Conservation (phyloP, 2,888 invertebrate species). For the Chloroclysta siterata region DNA sequence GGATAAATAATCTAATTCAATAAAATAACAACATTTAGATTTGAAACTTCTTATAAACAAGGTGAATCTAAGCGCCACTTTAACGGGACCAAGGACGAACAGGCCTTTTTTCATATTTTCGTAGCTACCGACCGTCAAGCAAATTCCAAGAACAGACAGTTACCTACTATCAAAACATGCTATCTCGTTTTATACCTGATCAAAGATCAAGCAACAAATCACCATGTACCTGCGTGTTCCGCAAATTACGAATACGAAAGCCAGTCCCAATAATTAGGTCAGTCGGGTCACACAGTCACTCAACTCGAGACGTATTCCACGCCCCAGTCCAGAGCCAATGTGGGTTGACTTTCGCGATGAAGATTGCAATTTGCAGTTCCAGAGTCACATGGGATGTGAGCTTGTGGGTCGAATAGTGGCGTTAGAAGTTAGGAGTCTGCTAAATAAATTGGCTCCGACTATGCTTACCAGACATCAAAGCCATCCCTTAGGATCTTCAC, state of each 20-base stretch:
- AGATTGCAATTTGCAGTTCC: conserved; percentile 11
- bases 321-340: conserved; percentile 6
- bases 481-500: no score
- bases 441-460: neutral
- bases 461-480: no score
- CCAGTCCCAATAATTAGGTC: conserved; percentile 51
- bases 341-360: conserved; percentile 3
- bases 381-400: neutral
- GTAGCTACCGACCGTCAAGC: neutral
- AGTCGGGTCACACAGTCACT: conserved; percentile 49
- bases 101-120: no score
- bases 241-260: conserved; percentile 37
- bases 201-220: neutral
- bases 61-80: no score
- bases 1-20: no score
- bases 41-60: no score
- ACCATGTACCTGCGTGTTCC: neutral
- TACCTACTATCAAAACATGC: neutral
- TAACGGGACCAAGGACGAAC: no score
- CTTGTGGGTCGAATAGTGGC: neutral
- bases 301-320: conserved; percentile 20
- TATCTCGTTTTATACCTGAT: neutral
- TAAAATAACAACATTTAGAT: no score
- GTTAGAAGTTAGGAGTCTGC: neutral
- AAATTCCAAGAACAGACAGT: neutral